Evolutionary conservation across 2,797 vertebrate species (phyloP), one percentile per base, ranked within the genome.

Genomic region (Manis javanica): DNA sequence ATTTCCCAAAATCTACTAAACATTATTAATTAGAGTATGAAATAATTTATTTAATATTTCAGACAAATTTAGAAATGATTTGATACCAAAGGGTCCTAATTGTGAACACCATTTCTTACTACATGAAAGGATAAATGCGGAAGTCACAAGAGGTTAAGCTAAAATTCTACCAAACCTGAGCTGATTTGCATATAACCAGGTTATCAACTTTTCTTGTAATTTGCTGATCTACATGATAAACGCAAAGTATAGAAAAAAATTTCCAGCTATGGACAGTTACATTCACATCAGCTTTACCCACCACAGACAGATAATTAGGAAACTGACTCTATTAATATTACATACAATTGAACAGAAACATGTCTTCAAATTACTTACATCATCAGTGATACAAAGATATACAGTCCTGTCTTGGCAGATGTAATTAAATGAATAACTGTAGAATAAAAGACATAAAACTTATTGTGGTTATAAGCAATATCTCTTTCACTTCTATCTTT

Each of bases 381-480:
- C 99, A 94, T 99, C 99, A 42, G 99, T 99, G 98, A 99, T 99
- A 98, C 99, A 99, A 97, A 99, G 99, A 98, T 99, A 99, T 94
- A 99, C 99, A 94, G 99, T 99, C 98, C 99, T 99, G 98, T 99
- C 99, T 97, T 99, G 99, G 98, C 99, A 99, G 99, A 99, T 99
- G 98, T 99, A 99, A 98, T 99, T 99, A 98, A 99, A 99, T 87
- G 99, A 99, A 95, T 99, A 99, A 98, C 99, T 99, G 98, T 53
- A 96, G 90, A 94, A 96, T 88, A 91, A 82, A 86, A 66, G 84
- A 95, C 81, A 92, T 53, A 97, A 57, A 84, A 87, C 39, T 90
- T 93, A 97, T 53, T 96, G 55, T 95, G 72, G 75, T 96, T 97
- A 96, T 79, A 59, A 93, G 74, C 37, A 96, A 72, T 31, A 93